Evolutionary conservation across 2,888 invertebrate genomes (phyloP).

Genomic region (Hoplodrina blanda): DNA sequence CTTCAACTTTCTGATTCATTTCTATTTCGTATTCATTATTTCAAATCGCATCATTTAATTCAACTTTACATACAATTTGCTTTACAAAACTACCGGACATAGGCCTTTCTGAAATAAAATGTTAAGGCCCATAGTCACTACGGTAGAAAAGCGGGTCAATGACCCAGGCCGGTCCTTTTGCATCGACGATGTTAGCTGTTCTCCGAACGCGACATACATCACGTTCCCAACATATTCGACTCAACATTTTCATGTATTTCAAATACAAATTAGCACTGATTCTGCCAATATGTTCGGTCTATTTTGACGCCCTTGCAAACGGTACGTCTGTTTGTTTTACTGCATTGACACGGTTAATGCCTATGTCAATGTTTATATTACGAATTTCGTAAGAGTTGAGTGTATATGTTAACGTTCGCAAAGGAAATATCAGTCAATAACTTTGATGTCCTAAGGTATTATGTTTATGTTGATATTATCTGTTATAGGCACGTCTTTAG

Average conservation of each 20-base stretch:
- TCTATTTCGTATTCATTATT: neutral
- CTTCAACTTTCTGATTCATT: neutral
- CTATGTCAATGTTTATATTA: constrained; percentile 66
- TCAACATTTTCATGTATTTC: constrained; percentile 46
- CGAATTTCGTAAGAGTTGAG: constrained; percentile 68
- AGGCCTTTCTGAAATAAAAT: constrained; percentile 31
- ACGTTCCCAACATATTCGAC: constrained; percentile 31
- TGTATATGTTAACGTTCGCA: constrained; percentile 56
- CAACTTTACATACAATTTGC: neutral
- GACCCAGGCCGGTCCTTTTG: constrained; percentile 43
- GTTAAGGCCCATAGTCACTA: constrained; percentile 18
- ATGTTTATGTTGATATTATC: constrained; percentile 18
- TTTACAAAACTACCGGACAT: constrained; percentile 4
- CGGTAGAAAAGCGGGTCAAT: constrained; percentile 44
- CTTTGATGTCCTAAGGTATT: constrained; percentile 32
- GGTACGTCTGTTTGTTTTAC: constrained; percentile 68
- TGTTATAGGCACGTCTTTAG: constrained; percentile 12
- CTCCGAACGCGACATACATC: constrained; percentile 37
- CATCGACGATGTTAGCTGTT: constrained; percentile 26
- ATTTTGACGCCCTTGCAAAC: constrained; percentile 76
- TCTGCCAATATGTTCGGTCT: constrained; percentile 65
- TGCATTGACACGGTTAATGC: constrained; percentile 71
- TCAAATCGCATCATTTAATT: neutral
- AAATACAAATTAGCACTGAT: constrained; percentile 55
- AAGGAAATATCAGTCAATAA: constrained; percentile 53